A percentile compares a stretch with the other conserved stretches of the same genome.
These are phyloP conservation scores for Branchinecta lindahli DNA, from an alignment of 1,140 invertebrate genomes.

Conservation along the genomic window DNA sequence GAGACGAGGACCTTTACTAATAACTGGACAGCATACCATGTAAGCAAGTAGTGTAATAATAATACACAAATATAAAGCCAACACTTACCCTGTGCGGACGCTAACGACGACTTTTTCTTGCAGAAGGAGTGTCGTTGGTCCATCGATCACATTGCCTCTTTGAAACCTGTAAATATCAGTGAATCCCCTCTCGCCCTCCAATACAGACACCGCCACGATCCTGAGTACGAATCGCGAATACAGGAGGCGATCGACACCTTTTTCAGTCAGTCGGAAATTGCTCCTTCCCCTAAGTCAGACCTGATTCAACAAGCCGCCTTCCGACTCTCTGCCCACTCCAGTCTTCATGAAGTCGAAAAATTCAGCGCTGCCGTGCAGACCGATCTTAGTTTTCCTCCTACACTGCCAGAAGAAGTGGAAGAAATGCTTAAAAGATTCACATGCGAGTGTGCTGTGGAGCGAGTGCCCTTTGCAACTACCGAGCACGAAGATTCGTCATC, in stretches of 20 bases:
- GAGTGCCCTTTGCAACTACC: background rate
- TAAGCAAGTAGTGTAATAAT: no score
- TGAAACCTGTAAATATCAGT: slow-evolving; percentile 8
- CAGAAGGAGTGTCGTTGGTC: background rate
- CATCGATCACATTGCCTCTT: background rate
- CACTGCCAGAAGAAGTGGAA: background rate
- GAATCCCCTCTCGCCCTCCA: background rate
- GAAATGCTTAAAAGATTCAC: background rate
- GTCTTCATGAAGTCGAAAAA: background rate
- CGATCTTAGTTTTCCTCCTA: background rate
- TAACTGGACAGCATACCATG: no score
- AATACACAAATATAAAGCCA: no score
- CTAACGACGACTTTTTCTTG: background rate
- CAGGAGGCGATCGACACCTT: background rate
- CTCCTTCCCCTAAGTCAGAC: background rate
- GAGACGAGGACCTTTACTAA: no score
- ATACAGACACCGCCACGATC: background rate
- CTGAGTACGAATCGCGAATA: background rate
- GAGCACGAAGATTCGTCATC: background rate
- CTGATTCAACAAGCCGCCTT: background rate
- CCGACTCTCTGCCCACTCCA: background rate
- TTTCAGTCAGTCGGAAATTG: slow-evolving; percentile 3
- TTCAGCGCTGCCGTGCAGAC: background rate
- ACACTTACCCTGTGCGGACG: no score
- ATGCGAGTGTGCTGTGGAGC: background rate